A percentile compares a stretch with the other conserved stretches of the same genome.
Conservation (phyloP, 2,797 vertebrate genomes). For the Spinus pinus region DNA sequence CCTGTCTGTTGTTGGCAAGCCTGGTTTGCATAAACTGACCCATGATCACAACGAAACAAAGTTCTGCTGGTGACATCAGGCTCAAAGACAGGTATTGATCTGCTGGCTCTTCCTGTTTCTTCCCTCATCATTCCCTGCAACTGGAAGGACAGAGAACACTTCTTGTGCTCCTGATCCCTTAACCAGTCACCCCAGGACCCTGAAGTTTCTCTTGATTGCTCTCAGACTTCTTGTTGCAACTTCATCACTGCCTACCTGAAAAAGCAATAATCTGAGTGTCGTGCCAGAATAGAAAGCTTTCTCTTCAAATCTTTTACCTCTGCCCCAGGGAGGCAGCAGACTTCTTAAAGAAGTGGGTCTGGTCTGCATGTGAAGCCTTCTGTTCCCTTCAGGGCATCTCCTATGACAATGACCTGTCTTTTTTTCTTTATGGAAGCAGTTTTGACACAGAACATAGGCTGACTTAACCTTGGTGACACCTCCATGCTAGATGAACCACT, state of each 20-base stretch:
- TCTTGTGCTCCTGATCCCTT: neutral
- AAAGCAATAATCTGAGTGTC: neutral
- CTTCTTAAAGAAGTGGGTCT: neutral
- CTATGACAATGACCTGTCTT: neutral
- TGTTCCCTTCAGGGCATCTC: neutral
- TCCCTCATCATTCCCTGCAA: neutral
- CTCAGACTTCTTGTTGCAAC: neutral
- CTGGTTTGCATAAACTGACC: neutral
- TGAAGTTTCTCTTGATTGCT: neutral
- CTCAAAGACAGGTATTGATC: neutral
- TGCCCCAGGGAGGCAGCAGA: neutral
- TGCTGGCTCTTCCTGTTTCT: neutral
- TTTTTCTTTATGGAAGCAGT: neutral
- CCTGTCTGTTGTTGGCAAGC: neutral
- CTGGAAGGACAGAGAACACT: neutral
- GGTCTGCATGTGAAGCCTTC: neutral
- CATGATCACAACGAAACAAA: neutral
- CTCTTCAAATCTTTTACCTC: neutral
- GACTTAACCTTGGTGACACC: neutral
- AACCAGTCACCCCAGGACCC: neutral
- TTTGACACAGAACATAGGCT: neutral
- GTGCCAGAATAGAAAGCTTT: neutral
- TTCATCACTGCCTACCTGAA: neutral
- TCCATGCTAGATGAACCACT: neutral
- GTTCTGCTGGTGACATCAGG: neutral